These are phyloP conservation scores for Premnoplex brunnescens DNA, from an alignment of 2,797 vertebrate species.

Conservation along the genomic window DNA sequence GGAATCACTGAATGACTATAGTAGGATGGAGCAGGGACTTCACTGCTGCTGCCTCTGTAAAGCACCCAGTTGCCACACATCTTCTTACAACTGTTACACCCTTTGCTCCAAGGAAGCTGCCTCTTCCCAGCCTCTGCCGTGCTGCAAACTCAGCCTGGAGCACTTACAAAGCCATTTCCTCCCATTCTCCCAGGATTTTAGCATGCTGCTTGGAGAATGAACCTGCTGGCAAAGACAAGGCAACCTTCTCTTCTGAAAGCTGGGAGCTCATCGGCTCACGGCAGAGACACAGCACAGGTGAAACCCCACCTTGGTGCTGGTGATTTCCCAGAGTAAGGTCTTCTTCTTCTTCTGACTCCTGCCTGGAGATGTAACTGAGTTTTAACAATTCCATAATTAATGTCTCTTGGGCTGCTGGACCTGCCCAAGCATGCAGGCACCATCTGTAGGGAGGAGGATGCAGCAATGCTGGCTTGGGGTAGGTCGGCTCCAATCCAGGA, in stretches of 20 bases:
- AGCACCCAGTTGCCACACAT: background rate
- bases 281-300: background rate
- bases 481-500: background rate
- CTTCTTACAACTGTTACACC: background rate
- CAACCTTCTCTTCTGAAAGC: background rate
- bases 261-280: background rate
- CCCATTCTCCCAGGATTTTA: background rate
- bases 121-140: background rate
- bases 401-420: background rate
- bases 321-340: background rate
- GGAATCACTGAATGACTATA: background rate
- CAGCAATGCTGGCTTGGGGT: fast-evolving
- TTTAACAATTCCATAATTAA: background rate
- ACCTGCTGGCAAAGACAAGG: background rate
- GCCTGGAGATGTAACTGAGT: background rate
- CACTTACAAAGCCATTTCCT: background rate
- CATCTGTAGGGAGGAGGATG: background rate
- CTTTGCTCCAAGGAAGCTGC: background rate
- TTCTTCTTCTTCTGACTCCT: background rate
- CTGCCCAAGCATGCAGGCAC: background rate
- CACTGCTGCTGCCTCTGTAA: background rate
- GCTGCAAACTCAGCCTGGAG: background rate
- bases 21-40: background rate
- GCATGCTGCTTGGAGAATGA: background rate
- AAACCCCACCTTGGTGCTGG: background rate